Percentiles rank a stretch among this genome's conserved stretches.
phyloP scores from a whole-genome alignment of 2,113 vertebrate genomes.

The Sylvilagus bachmani region DNA sequence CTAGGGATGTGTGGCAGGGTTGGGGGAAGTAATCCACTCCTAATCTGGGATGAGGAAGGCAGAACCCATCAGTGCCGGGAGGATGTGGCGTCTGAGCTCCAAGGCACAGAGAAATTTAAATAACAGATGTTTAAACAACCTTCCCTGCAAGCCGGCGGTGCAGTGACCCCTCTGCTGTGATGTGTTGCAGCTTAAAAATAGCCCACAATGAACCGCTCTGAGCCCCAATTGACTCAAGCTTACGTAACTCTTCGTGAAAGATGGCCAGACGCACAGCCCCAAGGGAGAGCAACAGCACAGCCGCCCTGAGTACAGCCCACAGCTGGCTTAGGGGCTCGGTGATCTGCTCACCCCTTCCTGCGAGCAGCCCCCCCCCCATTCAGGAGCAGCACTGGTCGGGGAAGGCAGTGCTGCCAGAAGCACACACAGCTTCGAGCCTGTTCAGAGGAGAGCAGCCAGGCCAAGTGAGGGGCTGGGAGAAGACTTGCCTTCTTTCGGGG shows the following conservation, averaged over 20 bases:
- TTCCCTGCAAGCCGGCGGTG: slow-evolving; percentile 70
- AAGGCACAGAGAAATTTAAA: slow-evolving; percentile 77
- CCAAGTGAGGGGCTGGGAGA: not conserved
- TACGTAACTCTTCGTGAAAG: slow-evolving; percentile 82
- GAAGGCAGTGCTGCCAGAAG: not conserved
- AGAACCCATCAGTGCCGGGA: not conserved
- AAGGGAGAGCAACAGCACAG: slow-evolving; percentile 54
- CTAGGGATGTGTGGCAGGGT: not conserved
- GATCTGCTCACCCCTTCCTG: not conserved
- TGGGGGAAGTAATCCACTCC: slow-evolving; percentile 8
- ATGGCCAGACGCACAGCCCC: slow-evolving; percentile 63
- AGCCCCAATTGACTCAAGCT: slow-evolving; percentile 83
- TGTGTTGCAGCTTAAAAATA: slow-evolving; percentile 85
- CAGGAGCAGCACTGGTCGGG: not conserved
- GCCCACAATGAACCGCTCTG: slow-evolving; percentile 79
- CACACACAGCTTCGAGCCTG: not conserved
- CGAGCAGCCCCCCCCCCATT: not conserved
- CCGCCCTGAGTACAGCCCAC: not conserved
- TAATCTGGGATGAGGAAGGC: slow-evolving; percentile 36
- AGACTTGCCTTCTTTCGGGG: not conserved
- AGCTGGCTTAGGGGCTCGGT: slow-evolving; percentile 9
- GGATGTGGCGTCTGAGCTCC: slow-evolving; percentile 57
- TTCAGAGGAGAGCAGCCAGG: not conserved
- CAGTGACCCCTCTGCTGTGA: slow-evolving; percentile 83
- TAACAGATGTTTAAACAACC: slow-evolving; percentile 82